A percentile compares a stretch with the other conserved stretches of the same genome.
phyloP scores from a whole-genome alignment of 1,140 invertebrate genomes.

The Linepithema humile region DNA sequence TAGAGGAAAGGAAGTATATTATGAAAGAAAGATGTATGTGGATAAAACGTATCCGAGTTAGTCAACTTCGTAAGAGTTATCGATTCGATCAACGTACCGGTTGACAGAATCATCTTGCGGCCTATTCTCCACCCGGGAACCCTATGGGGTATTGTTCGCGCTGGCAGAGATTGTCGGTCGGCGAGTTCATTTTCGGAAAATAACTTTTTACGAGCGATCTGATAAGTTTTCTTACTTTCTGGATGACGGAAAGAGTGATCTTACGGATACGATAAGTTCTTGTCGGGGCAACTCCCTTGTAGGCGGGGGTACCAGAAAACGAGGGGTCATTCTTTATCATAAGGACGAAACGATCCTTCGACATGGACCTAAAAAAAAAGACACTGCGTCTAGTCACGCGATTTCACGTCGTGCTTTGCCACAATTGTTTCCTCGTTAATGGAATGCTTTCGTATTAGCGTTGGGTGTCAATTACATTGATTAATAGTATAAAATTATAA shows the following conservation, averaged over 20 bases:
- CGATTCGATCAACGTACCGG: slow-evolving; percentile 45
- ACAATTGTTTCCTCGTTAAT: neutral
- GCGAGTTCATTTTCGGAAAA: slow-evolving; percentile 72
- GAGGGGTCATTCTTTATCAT: slow-evolving; percentile 53
- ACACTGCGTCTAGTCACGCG: slow-evolving; percentile 9
- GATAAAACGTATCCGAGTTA: slow-evolving; percentile 19
- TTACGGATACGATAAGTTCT: slow-evolving; percentile 56
- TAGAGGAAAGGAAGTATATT: neutral
- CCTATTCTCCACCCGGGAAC: slow-evolving; percentile 1
- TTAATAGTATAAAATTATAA: neutral
- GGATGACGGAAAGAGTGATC: slow-evolving; percentile 50
- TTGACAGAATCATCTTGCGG: slow-evolving; percentile 50
- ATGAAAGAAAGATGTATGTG: neutral
- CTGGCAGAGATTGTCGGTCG: slow-evolving; percentile 30
- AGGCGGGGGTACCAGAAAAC: slow-evolving; percentile 24
- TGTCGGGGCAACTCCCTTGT: slow-evolving; percentile 37
- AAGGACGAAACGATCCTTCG: slow-evolving; percentile 33
- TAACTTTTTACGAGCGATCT: slow-evolving; percentile 72
- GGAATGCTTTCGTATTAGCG: neutral
- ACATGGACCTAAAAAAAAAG: neutral
- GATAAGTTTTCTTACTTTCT: slow-evolving; percentile 64
- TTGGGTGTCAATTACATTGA: neutral
- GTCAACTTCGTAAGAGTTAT: slow-evolving; percentile 47
- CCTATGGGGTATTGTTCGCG: slow-evolving; percentile 58
- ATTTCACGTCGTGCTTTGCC: neutral